Conservation (phyloP, 2,113 vertebrate species). For the Caracal caracal region DNA sequence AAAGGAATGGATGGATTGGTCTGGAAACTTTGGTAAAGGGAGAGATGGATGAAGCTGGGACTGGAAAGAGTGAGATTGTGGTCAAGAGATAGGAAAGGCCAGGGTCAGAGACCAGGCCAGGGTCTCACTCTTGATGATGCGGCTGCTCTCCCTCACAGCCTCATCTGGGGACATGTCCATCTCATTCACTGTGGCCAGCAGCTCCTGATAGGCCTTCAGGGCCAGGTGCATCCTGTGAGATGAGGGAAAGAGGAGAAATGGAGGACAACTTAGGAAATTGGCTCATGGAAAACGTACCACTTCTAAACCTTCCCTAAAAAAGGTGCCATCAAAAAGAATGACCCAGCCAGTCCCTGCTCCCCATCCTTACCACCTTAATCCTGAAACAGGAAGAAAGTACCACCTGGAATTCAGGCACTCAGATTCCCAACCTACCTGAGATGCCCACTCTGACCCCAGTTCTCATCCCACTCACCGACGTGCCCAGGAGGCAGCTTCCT, state of each 20-base stretch:
- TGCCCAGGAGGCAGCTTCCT: conserved; percentile 94
- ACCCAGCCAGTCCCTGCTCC: neutral
- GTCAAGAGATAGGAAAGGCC: neutral
- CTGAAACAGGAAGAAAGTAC: neutral
- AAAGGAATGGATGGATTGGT: neutral
- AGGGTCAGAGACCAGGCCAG: neutral
- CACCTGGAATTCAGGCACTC: neutral
- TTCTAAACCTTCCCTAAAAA: neutral
- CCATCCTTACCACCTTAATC: neutral
- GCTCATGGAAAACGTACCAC: neutral
- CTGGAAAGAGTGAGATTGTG: neutral
- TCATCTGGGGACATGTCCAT: conserved; percentile 92
- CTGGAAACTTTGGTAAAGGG: neutral
- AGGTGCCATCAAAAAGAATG: neutral
- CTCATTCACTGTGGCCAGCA: conserved; percentile 94
- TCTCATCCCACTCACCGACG: conserved; percentile 86
- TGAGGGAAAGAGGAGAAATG: neutral
- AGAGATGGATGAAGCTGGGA: neutral
- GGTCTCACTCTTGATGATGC: conserved; percentile 94
- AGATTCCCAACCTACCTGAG: neutral
- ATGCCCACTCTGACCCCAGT: neutral
- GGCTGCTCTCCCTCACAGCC: conserved; percentile 92
- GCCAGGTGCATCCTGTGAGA: conserved; percentile 95
- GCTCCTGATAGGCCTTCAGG: conserved; percentile 96
- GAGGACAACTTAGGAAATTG: neutral